These are phyloP conservation scores for Cryptotermes secundus DNA, from an alignment of 1,140 invertebrate species.

Conservation along the genomic window DNA sequence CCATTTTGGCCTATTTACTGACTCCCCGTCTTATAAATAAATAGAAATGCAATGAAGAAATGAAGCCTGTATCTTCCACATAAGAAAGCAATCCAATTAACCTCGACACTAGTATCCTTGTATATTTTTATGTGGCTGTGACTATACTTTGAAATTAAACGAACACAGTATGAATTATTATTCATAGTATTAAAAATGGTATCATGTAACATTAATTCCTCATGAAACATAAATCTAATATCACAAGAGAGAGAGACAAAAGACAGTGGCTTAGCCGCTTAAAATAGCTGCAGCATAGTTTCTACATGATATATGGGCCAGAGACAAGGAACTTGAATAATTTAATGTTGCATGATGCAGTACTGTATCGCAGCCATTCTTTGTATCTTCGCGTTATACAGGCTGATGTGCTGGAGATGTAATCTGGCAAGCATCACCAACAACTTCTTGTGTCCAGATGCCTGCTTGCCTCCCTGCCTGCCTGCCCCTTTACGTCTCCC, in stretches of 20 bases:
- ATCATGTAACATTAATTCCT: conserved; percentile 18
- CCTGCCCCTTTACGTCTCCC: background rate
- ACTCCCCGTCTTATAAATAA: no score
- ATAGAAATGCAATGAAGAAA: no score
- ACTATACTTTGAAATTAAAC: background rate
- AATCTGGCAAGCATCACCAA: background rate
- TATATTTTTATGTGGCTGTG: background rate
- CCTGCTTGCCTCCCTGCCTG: no score
- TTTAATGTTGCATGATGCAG: conserved; percentile 9
- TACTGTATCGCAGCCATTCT: background rate
- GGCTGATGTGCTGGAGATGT: background rate
- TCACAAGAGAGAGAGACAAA: conserved; percentile 1
- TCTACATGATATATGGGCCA: background rate
- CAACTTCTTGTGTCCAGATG: conserved; percentile 3
- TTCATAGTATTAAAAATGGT: background rate
- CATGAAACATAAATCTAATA: conserved; percentile 20
- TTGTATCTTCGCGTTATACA: background rate
- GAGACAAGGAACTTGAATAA: background rate
- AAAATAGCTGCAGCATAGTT: background rate
- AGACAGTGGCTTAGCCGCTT: background rate
- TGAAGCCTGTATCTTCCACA: no score
- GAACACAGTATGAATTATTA: background rate
- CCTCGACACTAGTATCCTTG: no score
- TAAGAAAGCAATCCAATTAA: no score
- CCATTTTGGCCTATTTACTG: no score